A percentile compares a stretch with the other conserved stretches of the same genome.
Evolutionary conservation across 2,797 vertebrate genomes (phyloP).

Genomic region (Hypotaenidia okinawae): DNA sequence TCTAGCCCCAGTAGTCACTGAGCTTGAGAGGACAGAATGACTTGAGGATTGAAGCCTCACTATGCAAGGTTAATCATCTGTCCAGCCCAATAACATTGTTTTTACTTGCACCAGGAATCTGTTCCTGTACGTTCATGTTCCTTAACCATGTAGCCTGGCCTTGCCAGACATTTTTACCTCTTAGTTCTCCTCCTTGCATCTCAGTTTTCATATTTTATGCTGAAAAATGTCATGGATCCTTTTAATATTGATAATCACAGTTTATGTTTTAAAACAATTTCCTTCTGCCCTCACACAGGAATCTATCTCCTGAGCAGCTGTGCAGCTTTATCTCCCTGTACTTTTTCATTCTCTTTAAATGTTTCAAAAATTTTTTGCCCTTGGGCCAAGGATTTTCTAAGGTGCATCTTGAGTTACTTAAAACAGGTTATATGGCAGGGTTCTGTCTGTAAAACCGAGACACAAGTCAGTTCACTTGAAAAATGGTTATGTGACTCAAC

Average conservation of each 20-base stretch:
- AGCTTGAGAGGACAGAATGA: not conserved
- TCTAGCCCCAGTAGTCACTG: not conserved
- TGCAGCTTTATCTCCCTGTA: not conserved
- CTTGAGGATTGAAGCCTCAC: not conserved
- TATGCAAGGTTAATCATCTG: not conserved
- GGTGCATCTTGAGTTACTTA: slow-evolving; percentile 20
- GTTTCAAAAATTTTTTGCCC: slow-evolving; percentile 29
- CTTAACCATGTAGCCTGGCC: not conserved
- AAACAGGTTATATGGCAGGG: not conserved
- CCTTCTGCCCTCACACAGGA: not conserved
- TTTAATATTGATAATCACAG: not conserved
- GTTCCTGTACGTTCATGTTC: not conserved
- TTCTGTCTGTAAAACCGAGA: not conserved
- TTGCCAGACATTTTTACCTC: not conserved
- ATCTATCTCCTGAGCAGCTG: not conserved
- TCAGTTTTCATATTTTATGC: not conserved
- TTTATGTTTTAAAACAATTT: not conserved
- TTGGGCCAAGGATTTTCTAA: slow-evolving; percentile 3
- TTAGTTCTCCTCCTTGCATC: not conserved
- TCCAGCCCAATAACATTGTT: not conserved
- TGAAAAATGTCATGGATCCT: not conserved
- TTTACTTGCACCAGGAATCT: not conserved
- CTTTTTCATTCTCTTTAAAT: not conserved
- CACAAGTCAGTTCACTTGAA: not conserved
- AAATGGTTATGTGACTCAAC: not conserved